These are phyloP conservation scores for Xanthorhoe spadicearia DNA, from an alignment of 2,888 invertebrate genomes.

Conservation along the genomic window DNA sequence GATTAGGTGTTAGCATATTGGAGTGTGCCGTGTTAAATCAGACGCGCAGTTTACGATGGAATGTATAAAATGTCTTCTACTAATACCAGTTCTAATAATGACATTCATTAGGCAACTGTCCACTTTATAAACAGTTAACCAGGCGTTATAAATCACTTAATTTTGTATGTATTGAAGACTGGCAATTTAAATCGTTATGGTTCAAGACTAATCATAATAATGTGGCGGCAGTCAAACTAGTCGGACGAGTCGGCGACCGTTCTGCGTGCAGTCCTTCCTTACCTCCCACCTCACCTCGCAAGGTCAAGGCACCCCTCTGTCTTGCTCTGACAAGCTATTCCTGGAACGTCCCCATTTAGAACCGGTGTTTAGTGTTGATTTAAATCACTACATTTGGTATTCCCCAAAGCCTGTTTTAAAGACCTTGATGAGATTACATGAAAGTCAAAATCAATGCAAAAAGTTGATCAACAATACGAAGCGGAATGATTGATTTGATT, in stretches of 20 bases:
- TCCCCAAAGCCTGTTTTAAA: conserved; percentile 21
- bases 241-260: conserved; percentile 74
- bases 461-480: not conserved
- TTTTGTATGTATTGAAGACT: conserved; percentile 13
- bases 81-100: conserved; percentile 26
- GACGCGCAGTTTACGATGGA: conserved; percentile 9
- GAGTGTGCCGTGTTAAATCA: not conserved
- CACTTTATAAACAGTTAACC: conserved; percentile 28
- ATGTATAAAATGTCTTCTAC: conserved; percentile 30
- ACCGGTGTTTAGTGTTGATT: conserved; percentile 39
- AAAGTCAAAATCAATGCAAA: not conserved
- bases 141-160: conserved; percentile 26
- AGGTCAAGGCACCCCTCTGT: conserved; percentile 72
- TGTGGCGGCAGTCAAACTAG: conserved; percentile 67
- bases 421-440: not conserved
- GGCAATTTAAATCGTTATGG: conserved; percentile 24
- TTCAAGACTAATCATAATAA: conserved; percentile 41
- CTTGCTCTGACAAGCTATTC: conserved; percentile 60
- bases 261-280: conserved; percentile 53
- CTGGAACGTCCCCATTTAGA: conserved; percentile 58
- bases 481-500: not conserved
- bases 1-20: conserved; percentile 6
- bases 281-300: conserved; percentile 65
- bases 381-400: conserved; percentile 40
- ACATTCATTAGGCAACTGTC: conserved; percentile 31